These are phyloP conservation scores for Aplodontia rufa DNA, from an alignment of 2,113 vertebrate species.

Conservation along the genomic window DNA sequence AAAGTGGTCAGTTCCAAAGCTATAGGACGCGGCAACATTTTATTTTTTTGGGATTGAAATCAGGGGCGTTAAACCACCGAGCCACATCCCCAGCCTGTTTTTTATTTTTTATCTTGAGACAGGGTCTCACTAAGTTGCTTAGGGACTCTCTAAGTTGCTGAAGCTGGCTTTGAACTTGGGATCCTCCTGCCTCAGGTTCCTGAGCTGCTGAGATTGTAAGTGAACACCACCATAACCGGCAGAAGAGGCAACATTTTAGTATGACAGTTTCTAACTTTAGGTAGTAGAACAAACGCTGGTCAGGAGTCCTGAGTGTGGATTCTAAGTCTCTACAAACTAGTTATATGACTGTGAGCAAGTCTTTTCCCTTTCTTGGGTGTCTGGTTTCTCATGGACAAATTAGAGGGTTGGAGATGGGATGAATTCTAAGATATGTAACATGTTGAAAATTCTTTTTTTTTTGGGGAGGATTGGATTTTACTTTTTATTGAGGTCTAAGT, in stretches of 20 bases:
- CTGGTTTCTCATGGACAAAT: not conserved
- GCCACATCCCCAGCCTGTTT: no score
- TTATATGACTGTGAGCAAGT: not conserved
- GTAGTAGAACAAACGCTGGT: not conserved
- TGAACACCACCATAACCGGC: no score
- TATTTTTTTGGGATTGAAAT: no score
- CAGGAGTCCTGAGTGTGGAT: not conserved
- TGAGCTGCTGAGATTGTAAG: no score
- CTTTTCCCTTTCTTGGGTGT: not conserved
- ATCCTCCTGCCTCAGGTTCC: no score
- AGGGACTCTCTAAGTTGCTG: no score
- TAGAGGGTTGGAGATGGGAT: not conserved
- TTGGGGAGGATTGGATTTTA: no score
- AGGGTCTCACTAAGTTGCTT: no score
- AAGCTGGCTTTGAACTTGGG: no score
- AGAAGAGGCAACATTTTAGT: not conserved
- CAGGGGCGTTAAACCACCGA: no score
- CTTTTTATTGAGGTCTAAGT: no score
- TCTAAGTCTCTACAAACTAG: not conserved
- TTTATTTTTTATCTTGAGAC: no score
- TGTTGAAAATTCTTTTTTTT: slow-evolving; percentile 14
- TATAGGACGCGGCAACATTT: not conserved
- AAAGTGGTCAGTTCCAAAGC: not conserved
- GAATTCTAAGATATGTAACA: not conserved
- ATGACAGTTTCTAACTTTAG: not conserved